Base-by-base conservation (phyloP, 1,140 invertebrate species). In the Orussus abietinus region DNA sequence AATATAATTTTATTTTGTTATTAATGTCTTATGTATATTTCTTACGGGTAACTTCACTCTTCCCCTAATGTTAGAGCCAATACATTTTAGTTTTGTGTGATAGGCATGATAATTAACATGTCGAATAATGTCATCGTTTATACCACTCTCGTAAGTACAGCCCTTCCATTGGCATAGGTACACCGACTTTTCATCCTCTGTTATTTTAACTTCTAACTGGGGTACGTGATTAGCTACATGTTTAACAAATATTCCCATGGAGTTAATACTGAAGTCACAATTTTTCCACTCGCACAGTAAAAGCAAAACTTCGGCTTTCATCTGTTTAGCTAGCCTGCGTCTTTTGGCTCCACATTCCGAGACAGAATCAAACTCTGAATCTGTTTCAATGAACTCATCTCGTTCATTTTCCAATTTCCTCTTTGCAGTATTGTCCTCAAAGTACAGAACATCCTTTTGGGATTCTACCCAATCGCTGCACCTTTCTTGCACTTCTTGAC, bases 41-140 rank as follows among this genome's bases (percentile, higher is more conserved):
- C 65, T 67, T 64, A 78, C 76, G 1, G 80, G 79, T 26, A 89
- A 67, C 41, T 80, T 80, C 5, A 77, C 70, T 14, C 78, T 74
- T 10, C 76, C 66, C 37, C 79, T 64, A 10, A 83, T 74, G 49
- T 82, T 80, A 12, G 75, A 72, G 1, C 88, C 88, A 22, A 88
- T 79, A 9, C 79, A 79, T 56, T 86, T 80, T 5, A 90, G 63
- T 48, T 82, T 82, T 0, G 80, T 76, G 51, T 89, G 83, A 63
- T 86, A 90, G 1, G 83, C 77, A 67, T 91, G 89, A 52, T 83
- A 88, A 60, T 84, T 84, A 0, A 88, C 62, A 59, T 92, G 89
- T 1, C 84, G 69, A 4, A 76, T 67, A 37, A 84, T 77, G 38
- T 83, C 77, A 3, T 74, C 57, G n/a, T 64, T 62, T 41, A 76